Conservation (phyloP, 2,113 vertebrate genomes). For the Zapus hudsonius region DNA sequence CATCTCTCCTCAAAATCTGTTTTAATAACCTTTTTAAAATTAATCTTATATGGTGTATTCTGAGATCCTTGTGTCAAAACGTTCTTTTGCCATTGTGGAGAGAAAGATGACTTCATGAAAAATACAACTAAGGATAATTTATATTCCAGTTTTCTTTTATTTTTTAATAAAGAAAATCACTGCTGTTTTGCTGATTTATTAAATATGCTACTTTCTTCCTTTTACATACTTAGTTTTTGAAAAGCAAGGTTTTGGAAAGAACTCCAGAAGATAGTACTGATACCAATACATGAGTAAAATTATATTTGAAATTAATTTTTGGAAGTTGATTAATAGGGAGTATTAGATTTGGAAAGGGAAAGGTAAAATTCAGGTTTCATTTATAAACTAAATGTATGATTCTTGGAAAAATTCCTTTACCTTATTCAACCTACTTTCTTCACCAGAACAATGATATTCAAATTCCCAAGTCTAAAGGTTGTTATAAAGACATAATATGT, state of each 20-base stretch:
- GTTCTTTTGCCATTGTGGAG: neutral
- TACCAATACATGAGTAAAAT: neutral
- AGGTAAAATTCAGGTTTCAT: neutral
- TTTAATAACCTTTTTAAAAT: too few relatives aligned
- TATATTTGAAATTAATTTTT: neutral
- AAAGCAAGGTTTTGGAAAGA: constrained; percentile 3
- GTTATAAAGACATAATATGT: neutral
- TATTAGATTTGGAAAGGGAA: neutral
- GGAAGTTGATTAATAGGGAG: neutral
- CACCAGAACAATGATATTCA: neutral
- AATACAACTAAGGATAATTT: neutral
- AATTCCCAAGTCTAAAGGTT: neutral
- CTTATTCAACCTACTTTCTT: neutral
- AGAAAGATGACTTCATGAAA: constrained; percentile 18
- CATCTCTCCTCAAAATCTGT: too few relatives aligned
- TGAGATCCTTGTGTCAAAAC: neutral
- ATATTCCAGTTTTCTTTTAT: neutral
- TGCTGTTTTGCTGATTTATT: neutral
- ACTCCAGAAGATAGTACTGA: neutral
- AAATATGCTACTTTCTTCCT: neutral
- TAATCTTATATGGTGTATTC: neutral
- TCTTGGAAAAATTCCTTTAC: neutral
- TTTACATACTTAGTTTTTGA: neutral
- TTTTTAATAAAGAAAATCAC: neutral
- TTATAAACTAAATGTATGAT: neutral